Evolutionary conservation across 2,888 invertebrate species (phyloP), one percentile per base, ranked within the genome.

Genomic region (Acleris literana): DNA sequence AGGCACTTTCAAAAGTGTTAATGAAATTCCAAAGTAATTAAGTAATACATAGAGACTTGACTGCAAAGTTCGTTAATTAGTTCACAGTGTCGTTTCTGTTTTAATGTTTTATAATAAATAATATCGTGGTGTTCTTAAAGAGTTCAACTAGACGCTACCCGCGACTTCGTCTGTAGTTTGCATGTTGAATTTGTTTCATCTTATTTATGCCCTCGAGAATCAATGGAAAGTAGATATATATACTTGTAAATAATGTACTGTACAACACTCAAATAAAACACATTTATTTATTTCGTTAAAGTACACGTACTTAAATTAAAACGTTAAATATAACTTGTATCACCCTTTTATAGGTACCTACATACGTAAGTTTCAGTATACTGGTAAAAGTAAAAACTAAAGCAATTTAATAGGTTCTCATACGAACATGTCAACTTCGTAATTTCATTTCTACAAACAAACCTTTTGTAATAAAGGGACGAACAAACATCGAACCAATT

Each of bases 401-500:
- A 46, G 2, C 17, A 46, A 46, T 46, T n/a, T 46, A 16, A 49
- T 49, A 39, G 3, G 11, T 13, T 9, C 39, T 39, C 13, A 5
- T 49, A 20, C 13, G 17, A 17, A 51, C 44, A 44, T 13, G 25
- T 64, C 48, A 48, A 65, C 51, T 55, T 49, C 17, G 20, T 33
- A 25, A 61, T 51, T 55, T 49, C 52, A 56, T 54, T 65, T 43
- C 46, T 29, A 13, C 55, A 65, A 65, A 65, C 60, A 65, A 33
- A 13, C 51, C 60, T 55, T 7, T 39, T 25, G 25, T 60, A 60
- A 63, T 69, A 69, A 69, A 64, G 58, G 59, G 63, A 58, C 68
- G 64, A 69, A 68, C 56, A 69, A 70, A 65, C 60, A 61, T 65
- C 55, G 25, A 65, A 56, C 55, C 70, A 70, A 70, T 74, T 73